Evolutionary conservation across 1,140 invertebrate genomes (phyloP), one percentile per base, ranked within the genome.

Genomic region (Monochamus saltuarius): DNA sequence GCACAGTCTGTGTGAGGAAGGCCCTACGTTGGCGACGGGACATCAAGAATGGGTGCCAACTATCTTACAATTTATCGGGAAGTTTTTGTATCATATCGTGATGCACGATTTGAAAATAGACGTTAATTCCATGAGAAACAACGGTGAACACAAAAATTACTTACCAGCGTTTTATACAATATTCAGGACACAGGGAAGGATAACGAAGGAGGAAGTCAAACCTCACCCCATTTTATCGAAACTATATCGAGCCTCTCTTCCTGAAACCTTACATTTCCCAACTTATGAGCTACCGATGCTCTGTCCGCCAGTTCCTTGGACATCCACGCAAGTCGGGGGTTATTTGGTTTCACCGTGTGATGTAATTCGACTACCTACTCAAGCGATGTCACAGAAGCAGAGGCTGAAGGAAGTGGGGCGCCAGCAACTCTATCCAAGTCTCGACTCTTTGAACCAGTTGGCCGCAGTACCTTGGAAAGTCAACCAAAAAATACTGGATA

Each of bases 371-470:
- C 69, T 79, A 46, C 77, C 79, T 1, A 59, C 69, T n/a, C 75
- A 78, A 55, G 83, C 87, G 46, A 76, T 80, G 43, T 79, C 84
- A 51, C 89, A 91, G 71, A 81, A 80, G 76, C 78, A 85, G 22
- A 80, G 83, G 14, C 73, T 92, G 34, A 73, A 83, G 36, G 77
- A 80, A 40, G 77, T 80, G 4, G 79, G 84, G 36, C 66, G 78
- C 0, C 72, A 83, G n/a, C 79, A 90, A 46, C 73, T 97, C 6
- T 90, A 88, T 77, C 93, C 95, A 0, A 83, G 87, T 2, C 79
- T 97, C 7, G 97, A 99, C 82, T 88, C 90, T 13, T 80, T 99
- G 1, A 99, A 98, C 82, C 89, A 94, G 73, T 81, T 99, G 0
- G 87, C 88, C 13, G 83, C 89, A 22, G 87, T 95, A 56, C 92